These are phyloP conservation scores for Scrobipalpa atriplicella DNA, from an alignment of 2,888 invertebrate species.

Conservation along the genomic window DNA sequence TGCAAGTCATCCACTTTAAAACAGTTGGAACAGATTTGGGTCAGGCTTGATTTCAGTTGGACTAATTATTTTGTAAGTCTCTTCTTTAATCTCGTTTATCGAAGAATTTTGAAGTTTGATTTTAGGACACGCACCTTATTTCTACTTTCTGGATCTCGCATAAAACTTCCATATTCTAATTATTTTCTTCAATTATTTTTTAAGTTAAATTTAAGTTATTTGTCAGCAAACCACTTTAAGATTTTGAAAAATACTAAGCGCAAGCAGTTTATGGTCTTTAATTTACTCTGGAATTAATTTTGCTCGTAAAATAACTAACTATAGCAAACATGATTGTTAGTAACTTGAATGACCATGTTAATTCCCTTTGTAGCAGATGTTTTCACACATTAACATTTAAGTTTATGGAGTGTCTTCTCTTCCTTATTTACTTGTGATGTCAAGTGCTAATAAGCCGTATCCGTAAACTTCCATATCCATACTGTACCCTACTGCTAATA, in stretches of 20 bases:
- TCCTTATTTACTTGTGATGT: constrained; percentile 10
- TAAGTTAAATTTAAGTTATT: too few species aligned
- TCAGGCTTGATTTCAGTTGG: neutral
- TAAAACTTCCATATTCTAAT: too few species aligned
- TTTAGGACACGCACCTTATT: neutral
- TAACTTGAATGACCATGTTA: neutral
- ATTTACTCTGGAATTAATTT: too few species aligned
- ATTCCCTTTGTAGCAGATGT: neutral
- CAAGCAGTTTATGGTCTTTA: too few species aligned
- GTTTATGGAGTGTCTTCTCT: neutral
- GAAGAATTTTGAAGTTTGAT: neutral
- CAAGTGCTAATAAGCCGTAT: constrained; percentile 20
- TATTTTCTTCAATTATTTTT: too few species aligned
- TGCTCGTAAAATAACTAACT: too few species aligned
- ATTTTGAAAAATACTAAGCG: too few species aligned
- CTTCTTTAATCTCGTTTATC: neutral
- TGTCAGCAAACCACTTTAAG: too few species aligned
- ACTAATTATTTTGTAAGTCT: neutral
- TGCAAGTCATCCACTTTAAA: constrained; percentile 9
- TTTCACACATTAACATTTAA: neutral
- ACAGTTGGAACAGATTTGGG: neutral
- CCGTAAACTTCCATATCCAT: constrained; percentile 3
- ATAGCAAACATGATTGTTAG: neutral
- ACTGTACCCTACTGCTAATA: constrained; percentile 13
- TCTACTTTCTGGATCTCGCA: too few species aligned